Evolutionary conservation across 2,888 invertebrate species (phyloP), one percentile per base, ranked within the genome.

Genomic region (Cheilosia urbana): DNA sequence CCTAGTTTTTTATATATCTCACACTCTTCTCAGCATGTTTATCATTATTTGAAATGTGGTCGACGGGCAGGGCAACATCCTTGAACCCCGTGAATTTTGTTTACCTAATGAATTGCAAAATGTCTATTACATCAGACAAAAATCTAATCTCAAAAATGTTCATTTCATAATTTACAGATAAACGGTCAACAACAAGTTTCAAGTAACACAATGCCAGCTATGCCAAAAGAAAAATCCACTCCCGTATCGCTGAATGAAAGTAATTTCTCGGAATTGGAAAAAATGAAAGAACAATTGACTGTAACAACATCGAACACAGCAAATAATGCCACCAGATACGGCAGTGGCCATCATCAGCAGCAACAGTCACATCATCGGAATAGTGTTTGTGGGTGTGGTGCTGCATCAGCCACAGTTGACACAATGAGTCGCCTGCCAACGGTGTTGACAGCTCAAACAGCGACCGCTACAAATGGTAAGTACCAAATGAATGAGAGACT

Each of bases 211-310:
- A 92, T 92, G 92, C 92, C 92, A 91, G 91, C 92, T 88, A 92
- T 92, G 92, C 91, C 92, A 90, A 91, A 92, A 89, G 92, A 92
- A 88, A 92, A 92, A 90, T 88, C 91, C 69, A 87, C 90, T 87
- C 90, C 91, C 81, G 89, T 92, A 85, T 90, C 92, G 87, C 87
- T 92, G 87, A 90, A 87, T 87, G 92, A 92, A 88, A 89, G 89
- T 88, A 91, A 90, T 89, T 91, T 89, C 88, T 87, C 88, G 68
- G 90, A 91, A 87, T 87, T 91, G 24, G 90, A 91, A 88, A 87
- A 87, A 71, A 87, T 91, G 57, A 91, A 90, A 87, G 91, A 91
- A 68, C 87, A 87, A 60, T 65, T 87, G 58, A 72, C 49, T 15
- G 81, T 87, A 37, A 55, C 87, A 30, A 72, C 87, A 62, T 82